These are phyloP conservation scores for Pelosia muscerda DNA, from an alignment of 2,888 invertebrate species.

Conservation along the genomic window DNA sequence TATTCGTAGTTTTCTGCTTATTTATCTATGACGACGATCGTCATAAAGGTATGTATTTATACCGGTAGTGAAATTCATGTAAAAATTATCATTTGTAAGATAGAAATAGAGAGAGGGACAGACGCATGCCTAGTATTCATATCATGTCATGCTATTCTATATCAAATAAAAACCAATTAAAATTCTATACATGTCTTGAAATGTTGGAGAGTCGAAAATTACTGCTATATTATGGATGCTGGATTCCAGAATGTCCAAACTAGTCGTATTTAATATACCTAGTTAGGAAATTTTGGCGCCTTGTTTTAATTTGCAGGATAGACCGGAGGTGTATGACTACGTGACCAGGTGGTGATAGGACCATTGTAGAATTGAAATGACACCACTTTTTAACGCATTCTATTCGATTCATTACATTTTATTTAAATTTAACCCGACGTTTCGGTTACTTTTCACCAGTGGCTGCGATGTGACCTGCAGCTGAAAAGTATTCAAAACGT, in stretches of 20 bases:
- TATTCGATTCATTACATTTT: too few species aligned
- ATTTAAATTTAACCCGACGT: too few species aligned
- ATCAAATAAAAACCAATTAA: neutral
- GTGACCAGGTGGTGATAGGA: neutral
- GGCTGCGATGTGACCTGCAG: too few species aligned
- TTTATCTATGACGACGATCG: too few species aligned
- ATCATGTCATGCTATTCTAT: neutral
- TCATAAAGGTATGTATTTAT: too few species aligned
- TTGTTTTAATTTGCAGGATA: neutral
- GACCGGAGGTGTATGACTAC: too few species aligned
- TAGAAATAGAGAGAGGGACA: neutral
- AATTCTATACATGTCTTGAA: neutral
- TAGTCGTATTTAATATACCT: neutral
- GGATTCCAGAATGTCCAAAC: neutral
- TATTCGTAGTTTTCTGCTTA: neutral
- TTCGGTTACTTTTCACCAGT: too few species aligned
- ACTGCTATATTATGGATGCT: neutral
- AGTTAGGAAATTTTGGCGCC: neutral
- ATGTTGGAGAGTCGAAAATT: neutral
- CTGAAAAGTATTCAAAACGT: too few species aligned
- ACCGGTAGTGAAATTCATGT: neutral
- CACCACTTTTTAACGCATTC: too few species aligned
- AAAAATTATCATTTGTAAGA: neutral
- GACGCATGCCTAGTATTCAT: too few species aligned
- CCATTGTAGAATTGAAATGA: too few species aligned